phyloP scores from a whole-genome alignment of 2,797 vertebrate species.

The Ptychadena robeensis region DNA sequence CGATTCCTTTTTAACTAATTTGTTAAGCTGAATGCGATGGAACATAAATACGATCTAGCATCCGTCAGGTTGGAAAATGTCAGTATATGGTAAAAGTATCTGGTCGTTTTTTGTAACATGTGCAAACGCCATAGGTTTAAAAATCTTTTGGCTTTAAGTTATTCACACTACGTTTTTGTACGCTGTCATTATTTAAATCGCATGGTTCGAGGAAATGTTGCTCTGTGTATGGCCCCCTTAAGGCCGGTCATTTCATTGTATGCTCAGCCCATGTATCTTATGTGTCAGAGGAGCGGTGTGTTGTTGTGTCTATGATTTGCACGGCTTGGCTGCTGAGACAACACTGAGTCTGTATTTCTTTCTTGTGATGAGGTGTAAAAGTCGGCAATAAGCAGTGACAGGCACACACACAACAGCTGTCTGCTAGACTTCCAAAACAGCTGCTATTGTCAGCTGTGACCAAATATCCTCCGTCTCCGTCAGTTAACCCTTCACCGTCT shows the following conservation, averaged over 20 bases:
- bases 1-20: too few species aligned
- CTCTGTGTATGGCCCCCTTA: not conserved
- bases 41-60: too few species aligned
- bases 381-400: conserved; percentile 64
- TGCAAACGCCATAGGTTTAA: too few species aligned
- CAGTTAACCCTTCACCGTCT: conserved; percentile 71
- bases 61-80: too few species aligned
- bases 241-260: too few species aligned
- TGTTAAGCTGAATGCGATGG: too few species aligned
- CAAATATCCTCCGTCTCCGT: conserved; percentile 70
- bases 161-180: too few species aligned
- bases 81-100: too few species aligned
- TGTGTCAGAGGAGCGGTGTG: not conserved
- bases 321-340: conserved; percentile 29
- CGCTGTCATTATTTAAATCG: too few species aligned
- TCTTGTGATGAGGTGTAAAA: conserved; percentile 75
- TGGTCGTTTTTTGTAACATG: too few species aligned
- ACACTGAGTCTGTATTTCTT: conserved; percentile 8
- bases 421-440: conserved; percentile 75
- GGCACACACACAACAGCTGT: conserved; percentile 77
- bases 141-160: too few species aligned
- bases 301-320: conserved; percentile 42
- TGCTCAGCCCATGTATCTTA: not conserved
- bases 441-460: conserved; percentile 80
- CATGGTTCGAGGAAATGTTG: too few species aligned